Evolutionary conservation across 2,113 vertebrate species (phyloP).

Genomic region (Neolamprologus tretocephalus): DNA sequence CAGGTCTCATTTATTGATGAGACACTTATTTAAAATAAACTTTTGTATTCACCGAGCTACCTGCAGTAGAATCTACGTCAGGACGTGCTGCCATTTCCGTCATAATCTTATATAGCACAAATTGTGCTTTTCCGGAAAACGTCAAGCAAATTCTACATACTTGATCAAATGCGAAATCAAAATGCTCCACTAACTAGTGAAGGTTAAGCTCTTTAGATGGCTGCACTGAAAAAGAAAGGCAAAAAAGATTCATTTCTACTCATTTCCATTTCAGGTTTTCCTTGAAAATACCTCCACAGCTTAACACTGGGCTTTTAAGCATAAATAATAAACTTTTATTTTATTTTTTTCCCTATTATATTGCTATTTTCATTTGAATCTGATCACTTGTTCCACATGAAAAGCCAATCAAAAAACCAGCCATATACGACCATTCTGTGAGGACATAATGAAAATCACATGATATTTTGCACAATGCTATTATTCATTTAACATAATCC

Average conservation of each 20-base stretch:
- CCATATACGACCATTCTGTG: not conserved
- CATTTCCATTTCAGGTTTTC: not conserved
- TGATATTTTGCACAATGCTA: not conserved
- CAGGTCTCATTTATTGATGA: slow-evolving; percentile 34
- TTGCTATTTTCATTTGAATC: not conserved
- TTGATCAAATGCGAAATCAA: not conserved
- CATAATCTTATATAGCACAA: not conserved
- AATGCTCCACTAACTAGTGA: not conserved
- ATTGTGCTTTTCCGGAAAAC: not conserved
- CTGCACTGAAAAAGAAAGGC: not conserved
- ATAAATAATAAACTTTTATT: not conserved
- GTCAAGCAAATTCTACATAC: not conserved
- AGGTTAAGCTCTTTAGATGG: not conserved
- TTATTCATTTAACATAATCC: not conserved
- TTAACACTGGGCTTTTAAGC: not conserved
- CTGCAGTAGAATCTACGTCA: not conserved
- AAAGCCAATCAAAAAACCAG: not conserved
- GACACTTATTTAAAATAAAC: slow-evolving; percentile 13
- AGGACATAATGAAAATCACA: not conserved
- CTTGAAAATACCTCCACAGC: not conserved
- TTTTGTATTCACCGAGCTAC: not conserved
- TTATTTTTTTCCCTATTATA: not conserved
- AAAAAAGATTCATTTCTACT: not conserved
- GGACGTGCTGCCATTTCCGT: not conserved
- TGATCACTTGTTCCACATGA: not conserved